phyloP scores from a whole-genome alignment of 1,140 invertebrate species.

The Zaprionus kolodkinae region DNA sequence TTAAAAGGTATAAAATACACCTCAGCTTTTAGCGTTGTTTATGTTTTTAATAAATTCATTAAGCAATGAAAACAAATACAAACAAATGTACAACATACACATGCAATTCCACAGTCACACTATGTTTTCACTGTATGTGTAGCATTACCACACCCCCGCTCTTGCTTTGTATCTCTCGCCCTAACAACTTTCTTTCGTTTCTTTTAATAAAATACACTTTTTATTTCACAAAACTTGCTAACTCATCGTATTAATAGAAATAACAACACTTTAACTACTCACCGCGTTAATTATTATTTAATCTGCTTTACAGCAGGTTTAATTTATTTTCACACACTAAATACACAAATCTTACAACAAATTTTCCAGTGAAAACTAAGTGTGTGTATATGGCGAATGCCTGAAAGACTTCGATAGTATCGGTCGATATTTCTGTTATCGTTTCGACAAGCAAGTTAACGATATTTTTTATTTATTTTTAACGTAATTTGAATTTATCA shows the following conservation, averaged over 20 bases:
- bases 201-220: not conserved
- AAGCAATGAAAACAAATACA: not conserved
- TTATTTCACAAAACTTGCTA: constrained; percentile 4
- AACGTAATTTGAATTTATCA: too few species aligned
- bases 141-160: constrained; percentile 45
- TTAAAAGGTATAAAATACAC: not conserved
- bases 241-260: not conserved
- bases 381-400: constrained; percentile 45
- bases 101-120: not conserved
- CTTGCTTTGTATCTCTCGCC: constrained; percentile 9
- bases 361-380: constrained; percentile 54
- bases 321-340: constrained; percentile 58
- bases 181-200: constrained; percentile 29
- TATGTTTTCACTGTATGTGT: constrained; percentile 7
- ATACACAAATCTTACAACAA: constrained; percentile 38
- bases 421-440: not conserved
- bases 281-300: constrained; percentile 56
- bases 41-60: not conserved
- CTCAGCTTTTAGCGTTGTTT: not conserved
- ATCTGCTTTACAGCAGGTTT: constrained; percentile 69
- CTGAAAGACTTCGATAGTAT: constrained; percentile 14
- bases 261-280: constrained; percentile 33
- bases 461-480: not conserved
- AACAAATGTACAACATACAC: not conserved
- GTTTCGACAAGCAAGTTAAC: not conserved